These are phyloP conservation scores for Petrolisthes manimaculis DNA, from an alignment of 2,888 invertebrate genomes.

Conservation along the genomic window DNA sequence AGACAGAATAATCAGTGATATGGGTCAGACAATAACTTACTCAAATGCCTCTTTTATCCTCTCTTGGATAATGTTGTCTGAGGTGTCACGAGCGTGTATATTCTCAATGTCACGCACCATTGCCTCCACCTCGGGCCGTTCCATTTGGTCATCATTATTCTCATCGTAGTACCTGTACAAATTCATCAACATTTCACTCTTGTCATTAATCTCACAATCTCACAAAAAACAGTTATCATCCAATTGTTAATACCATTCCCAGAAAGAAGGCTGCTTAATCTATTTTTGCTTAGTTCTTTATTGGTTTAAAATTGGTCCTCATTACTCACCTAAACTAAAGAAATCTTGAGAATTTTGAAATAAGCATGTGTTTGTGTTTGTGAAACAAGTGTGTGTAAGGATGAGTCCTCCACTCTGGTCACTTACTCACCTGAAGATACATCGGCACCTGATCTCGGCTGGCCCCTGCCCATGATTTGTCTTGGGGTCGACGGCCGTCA, in stretches of 20 bases:
- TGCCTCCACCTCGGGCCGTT: not conserved
- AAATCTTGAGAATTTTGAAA: too few species aligned
- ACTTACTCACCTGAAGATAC: slow-evolving; percentile 76
- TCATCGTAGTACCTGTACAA: slow-evolving; percentile 6
- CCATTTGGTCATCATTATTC: not conserved
- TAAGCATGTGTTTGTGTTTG: too few species aligned
- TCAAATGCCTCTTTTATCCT: slow-evolving; percentile 19
- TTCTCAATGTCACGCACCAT: slow-evolving; percentile 10
- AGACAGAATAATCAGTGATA: too few species aligned
- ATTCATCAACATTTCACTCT: not conserved
- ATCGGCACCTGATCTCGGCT: slow-evolving; percentile 79
- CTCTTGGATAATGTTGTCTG: not conserved
- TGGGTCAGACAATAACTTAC: not conserved
- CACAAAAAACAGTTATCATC: not conserved
- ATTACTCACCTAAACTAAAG: too few species aligned
- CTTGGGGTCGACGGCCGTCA: slow-evolving; percentile 77
- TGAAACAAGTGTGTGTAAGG: not conserved
- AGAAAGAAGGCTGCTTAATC: too few species aligned
- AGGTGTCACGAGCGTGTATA: not conserved
- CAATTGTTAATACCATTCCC: not conserved
- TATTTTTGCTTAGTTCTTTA: not conserved
- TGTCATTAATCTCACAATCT: not conserved
- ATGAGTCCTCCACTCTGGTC: not conserved
- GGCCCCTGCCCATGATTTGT: slow-evolving; percentile 77
- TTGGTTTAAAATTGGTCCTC: not conserved